Evolutionary conservation across 37 sponge, comb jelly and placozoan species (phyloP).

Genomic region (Amphimedon queenslandica): DNA sequence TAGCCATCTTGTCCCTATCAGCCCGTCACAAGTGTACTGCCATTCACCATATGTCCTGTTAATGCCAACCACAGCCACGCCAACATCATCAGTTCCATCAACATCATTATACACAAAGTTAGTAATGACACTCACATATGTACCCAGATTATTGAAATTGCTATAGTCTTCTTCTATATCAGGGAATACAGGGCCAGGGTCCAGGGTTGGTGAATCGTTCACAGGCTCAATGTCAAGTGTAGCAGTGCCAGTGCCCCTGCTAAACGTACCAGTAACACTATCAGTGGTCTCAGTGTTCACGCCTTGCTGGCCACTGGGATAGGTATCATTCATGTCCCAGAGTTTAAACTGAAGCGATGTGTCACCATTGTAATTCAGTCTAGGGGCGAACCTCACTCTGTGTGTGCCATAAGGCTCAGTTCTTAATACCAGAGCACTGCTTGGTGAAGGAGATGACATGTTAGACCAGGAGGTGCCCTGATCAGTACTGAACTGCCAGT

Average conservation of each 20-base stretch:
- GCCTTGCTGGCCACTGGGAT: constrained; percentile 42
- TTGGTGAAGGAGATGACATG: constrained; percentile 22
- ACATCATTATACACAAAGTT: constrained; percentile 40
- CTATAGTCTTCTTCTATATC: constrained; percentile 51
- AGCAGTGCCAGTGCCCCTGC: constrained; percentile 53
- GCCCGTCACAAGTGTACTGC: constrained; percentile 75
- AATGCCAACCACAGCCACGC: constrained; percentile 61
- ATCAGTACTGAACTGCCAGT: constrained; percentile 68
- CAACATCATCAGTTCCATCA: constrained; percentile 29
- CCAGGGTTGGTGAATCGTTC: constrained; percentile 72
- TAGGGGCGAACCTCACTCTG: constrained; percentile 72
- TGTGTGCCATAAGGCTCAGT: constrained; percentile 33
- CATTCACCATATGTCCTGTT: constrained; percentile 71
- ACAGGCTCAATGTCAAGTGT: constrained; percentile 65
- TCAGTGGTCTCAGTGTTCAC: constrained; percentile 53
- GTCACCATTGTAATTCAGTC: constrained; percentile 64
- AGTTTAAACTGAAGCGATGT: constrained; percentile 59
- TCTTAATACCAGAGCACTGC: constrained; percentile 56
- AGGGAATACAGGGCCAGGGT: constrained; percentile 6
- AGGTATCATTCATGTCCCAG: constrained; percentile 76
- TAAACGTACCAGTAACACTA: constrained; percentile 66
- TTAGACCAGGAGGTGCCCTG: constrained; percentile 67
- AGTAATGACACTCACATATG: constrained; percentile 27
- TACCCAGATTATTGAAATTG: constrained; percentile 31
- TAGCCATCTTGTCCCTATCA: constrained; percentile 17